Percentiles rank a stretch among this genome's conserved stretches.
Evolutionary conservation across 1,140 invertebrate species (phyloP).

Genomic region (Platorchestia sp.): DNA sequence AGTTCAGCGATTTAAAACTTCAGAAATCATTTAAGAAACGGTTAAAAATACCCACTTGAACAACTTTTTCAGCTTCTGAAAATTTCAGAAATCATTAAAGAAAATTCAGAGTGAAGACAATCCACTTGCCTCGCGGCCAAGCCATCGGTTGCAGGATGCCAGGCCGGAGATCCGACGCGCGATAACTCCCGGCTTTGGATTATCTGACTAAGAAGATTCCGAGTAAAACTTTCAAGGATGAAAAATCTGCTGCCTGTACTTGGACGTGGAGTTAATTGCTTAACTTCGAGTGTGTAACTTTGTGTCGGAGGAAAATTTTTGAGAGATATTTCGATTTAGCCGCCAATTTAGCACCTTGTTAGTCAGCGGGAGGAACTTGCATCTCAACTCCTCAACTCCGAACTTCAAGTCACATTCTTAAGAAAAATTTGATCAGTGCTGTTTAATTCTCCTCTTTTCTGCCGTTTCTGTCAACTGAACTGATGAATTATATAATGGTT

Average conservation of each 20-base stretch:
- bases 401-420: neutral
- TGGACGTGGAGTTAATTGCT: neutral
- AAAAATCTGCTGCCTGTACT: neutral
- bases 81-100: no score
- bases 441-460: neutral
- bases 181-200: neutral
- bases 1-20: no score
- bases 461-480: neutral
- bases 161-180: neutral
- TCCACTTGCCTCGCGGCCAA: neutral
- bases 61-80: no score
- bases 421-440: neutral
- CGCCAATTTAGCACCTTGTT: neutral
- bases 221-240: neutral
- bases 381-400: neutral
- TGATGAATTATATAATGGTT: neutral
- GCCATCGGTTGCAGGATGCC: neutral
- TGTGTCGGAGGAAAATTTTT: neutral
- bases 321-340: neutral
- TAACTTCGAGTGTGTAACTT: neutral
- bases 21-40: no score
- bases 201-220: neutral
- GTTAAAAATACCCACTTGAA: no score
- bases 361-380: neutral
- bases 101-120: no score